Evolutionary conservation across 1,140 invertebrate genomes (phyloP), one percentile per base, ranked within the genome.

Genomic region (Vollenhovia emeryi): DNA sequence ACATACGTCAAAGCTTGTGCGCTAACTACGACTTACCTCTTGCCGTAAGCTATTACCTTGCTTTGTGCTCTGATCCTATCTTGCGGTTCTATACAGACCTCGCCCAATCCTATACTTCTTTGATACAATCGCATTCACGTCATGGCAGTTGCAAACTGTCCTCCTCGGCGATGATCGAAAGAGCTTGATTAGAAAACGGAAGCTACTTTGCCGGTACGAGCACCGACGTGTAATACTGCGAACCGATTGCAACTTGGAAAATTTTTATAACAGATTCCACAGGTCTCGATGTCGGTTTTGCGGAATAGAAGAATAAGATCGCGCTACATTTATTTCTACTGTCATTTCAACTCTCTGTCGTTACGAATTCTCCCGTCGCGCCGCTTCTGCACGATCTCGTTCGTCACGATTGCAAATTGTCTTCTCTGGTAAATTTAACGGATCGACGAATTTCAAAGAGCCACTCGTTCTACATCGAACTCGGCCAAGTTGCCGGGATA

Each of bases 161-260:
- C 85, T 86, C 30, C 64, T 45, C 18, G 33, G 33, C 74, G 87
- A 86, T 82, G 83, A 87, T 88, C 87, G 85, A 89, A 89, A 57
- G 75, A 74, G 83, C 2, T 30, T 30, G 8, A 21, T 1, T 52
- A 21, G 27, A 30, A 78, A 45, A 64, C 33, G 0, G 40, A 33
- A 30, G 15, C 6, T 55, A 21, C n/a, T 64, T 40, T 43, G 18
- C 15, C 15, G n/a, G 11, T 57, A n/a, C 13, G 30, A 36, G 4
- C 11, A 48, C 11, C 55, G 55, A 5, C 55, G 13, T 30, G n/a
- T 73, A 27, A 33, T 48, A 11, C 7, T 24, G 27, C 9, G n/a
- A 64, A 43, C 21, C 36, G 2, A 13, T 33, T 73, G 8, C n/a
- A 50, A 59, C 8, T 24, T 40, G 13, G 36, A 40, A 36, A 5